Base-by-base conservation (phyloP, 2,113 vertebrate genomes). In the Salvator merianae region DNA sequence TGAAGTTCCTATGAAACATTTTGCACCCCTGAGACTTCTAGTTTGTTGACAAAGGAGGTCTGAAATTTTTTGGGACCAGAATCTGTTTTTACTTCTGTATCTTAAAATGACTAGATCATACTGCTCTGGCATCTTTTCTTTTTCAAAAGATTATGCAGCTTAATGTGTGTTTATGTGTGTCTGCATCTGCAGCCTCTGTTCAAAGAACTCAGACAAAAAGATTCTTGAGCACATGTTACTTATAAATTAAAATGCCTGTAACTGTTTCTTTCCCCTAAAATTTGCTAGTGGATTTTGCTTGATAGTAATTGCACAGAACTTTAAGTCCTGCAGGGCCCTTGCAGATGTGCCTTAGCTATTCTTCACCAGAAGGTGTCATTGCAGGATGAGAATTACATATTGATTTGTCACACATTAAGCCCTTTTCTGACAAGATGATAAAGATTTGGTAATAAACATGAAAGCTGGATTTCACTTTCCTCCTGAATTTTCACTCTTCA, bases 321-420 rank as follows among this genome's bases (percentile, higher is more conserved):
- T 26, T 32, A 7, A 43, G 43, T 32, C 30, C 66, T 9, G 22
- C 28, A 62, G n/a, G n/a, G 8, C n/a, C 38, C 24, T 16, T 71
- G 36, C 28, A 55, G 26, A 5, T 34, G 14, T 83, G 73, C 32
- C 70, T 76, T 84, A 87, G 22, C 9, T 1, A 7, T 30, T 8
- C 30, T 34, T 93, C 82, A 80, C 96, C 96, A 94, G 94, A 93
- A 96, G 96, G 80, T 95, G 96, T 93, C 96, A 91, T 94, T 93
- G 93, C 90, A 96, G 95, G 93, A 94, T 34, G 94, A 43, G 90
- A 91, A 91, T 90, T 85, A 43, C 74, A 70, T 26, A 73, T 81
- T 0, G 47, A 50, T 24, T 0, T 14, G 2, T 18, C 22, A 16
- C 55, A 30, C 74, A 0, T 28, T 26, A 4, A 69, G 62, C 59